Conservation (phyloP, 2,797 vertebrate genomes). For the Tadarida brasiliensis region DNA sequence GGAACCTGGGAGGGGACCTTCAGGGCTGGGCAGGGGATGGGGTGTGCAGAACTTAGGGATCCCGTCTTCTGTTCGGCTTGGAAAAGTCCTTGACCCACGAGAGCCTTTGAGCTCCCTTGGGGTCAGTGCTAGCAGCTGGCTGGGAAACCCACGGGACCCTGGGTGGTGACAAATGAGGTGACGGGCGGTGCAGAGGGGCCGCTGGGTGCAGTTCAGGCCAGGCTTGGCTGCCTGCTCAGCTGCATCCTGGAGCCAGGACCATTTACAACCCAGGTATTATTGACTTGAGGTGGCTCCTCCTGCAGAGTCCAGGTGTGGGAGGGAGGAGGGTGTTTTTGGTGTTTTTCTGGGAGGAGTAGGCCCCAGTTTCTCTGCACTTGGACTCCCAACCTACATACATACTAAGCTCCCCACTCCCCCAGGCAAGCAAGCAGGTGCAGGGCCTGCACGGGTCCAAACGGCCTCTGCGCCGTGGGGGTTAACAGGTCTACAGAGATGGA, state of each 20-base stretch:
- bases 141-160: not conserved
- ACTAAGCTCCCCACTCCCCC: accelerated
- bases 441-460: not conserved
- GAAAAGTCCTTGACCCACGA: not conserved
- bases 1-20: not conserved
- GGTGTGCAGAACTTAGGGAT: not conserved
- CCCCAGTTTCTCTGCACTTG: not conserved
- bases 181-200: not conserved
- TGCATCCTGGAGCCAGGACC: not conserved
- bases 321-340: accelerated
- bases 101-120: not conserved
- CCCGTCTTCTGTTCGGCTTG: not conserved
- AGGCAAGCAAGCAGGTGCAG: not conserved
- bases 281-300: not conserved
- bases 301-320: no score
- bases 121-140: not conserved
- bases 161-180: not conserved
- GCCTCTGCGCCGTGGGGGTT: no score
- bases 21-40: no score
- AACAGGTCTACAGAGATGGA: not conserved
- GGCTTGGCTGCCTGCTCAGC: not conserved
- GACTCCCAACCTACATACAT: not conserved
- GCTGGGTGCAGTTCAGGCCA: not conserved
- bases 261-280: accelerated
- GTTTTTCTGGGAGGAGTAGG: not conserved